phyloP scores from a whole-genome alignment of 2,888 invertebrate genomes.

The Megalurothrips usitatus region DNA sequence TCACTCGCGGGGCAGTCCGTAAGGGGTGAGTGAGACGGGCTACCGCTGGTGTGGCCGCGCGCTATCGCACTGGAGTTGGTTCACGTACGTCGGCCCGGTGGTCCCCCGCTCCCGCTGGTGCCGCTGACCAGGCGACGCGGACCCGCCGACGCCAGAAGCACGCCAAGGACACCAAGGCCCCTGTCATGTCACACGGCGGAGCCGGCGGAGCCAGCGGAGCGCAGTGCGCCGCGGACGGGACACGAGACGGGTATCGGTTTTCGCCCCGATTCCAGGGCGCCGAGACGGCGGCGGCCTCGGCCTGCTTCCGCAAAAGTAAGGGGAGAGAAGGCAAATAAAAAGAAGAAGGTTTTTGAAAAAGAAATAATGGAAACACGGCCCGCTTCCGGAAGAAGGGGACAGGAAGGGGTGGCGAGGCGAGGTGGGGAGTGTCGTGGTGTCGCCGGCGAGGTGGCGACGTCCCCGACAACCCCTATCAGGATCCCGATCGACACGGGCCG shows the following conservation, averaged over 20 bases:
- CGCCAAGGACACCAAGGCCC: neutral
- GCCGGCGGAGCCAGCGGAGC: neutral
- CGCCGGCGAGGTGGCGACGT: too few species aligned
- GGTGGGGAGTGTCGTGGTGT: neutral
- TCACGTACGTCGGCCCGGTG: neutral
- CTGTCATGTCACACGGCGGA: neutral
- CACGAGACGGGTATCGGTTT: neutral
- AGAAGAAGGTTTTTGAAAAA: too few species aligned
- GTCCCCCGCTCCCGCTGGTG: neutral
- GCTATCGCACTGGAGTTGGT: too few species aligned
- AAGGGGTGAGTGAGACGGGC: too few species aligned
- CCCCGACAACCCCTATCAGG: neutral
- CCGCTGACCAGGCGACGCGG: neutral
- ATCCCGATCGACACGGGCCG: neutral
- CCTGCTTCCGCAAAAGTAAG: neutral
- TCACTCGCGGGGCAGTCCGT: too few species aligned
- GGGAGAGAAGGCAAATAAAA: neutral
- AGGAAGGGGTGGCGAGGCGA: neutral
- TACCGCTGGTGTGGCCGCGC: too few species aligned
- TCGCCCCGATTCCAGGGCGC: neutral
- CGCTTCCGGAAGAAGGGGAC: neutral
- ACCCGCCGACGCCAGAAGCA: neutral
- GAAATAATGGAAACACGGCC: too few species aligned
- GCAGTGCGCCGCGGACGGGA: neutral
- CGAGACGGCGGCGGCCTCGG: neutral